Conservation (phyloP, 2,888 invertebrate genomes). For the Melangyna quadrimaculata region DNA sequence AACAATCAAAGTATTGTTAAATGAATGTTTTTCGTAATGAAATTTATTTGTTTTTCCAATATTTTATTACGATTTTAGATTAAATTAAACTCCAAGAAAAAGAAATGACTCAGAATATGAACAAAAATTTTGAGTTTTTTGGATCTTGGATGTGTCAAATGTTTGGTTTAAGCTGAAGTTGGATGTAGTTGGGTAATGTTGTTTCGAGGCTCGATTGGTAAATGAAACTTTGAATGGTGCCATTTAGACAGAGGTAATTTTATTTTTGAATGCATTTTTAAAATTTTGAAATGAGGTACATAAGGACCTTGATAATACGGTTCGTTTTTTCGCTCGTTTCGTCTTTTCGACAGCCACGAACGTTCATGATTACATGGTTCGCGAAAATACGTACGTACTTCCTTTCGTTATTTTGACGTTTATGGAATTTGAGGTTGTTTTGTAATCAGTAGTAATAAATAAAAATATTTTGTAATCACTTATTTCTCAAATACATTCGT, state of each 20-base stretch:
- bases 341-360: too few relatives aligned
- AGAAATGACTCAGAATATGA: slow-evolving; percentile 51
- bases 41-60: not conserved
- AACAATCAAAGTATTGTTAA: not conserved
- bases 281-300: not conserved
- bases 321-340: too few relatives aligned
- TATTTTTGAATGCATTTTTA: not conserved
- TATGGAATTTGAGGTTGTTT: too few relatives aligned
- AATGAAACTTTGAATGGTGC: not conserved
- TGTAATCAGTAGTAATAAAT: too few relatives aligned
- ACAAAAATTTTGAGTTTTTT: slow-evolving; percentile 22
- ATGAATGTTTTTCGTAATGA: not conserved
- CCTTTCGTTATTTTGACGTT: too few relatives aligned
- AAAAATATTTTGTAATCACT: too few relatives aligned
- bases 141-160: slow-evolving; percentile 17
- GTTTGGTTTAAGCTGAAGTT: not conserved
- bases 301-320: too few relatives aligned
- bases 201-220: slow-evolving; percentile 24
- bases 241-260: not conserved
- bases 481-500: too few relatives aligned
- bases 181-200: not conserved
- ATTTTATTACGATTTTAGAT: not conserved
- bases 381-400: too few relatives aligned
- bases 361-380: too few relatives aligned
- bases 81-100: too few relatives aligned